A percentile compares a stretch with the other conserved stretches of the same genome.
Evolutionary conservation across 1,140 invertebrate species (phyloP).

Genomic region (Leptinotarsa texana): DNA sequence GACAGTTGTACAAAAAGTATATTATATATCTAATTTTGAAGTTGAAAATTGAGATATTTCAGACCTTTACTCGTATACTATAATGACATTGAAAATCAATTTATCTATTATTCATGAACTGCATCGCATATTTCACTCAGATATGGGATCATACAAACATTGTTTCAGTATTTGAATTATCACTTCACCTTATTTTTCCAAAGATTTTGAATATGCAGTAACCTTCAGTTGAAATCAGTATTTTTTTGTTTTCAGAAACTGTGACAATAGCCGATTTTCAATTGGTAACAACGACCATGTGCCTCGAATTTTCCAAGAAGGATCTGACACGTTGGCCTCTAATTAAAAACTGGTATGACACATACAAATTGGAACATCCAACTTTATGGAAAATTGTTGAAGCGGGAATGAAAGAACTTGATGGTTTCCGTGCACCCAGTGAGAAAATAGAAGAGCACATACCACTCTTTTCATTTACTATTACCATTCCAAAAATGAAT

Average conservation of each 20-base stretch:
- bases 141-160: too few relatives aligned
- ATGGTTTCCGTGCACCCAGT: constrained; percentile 70
- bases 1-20: too few relatives aligned
- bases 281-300: constrained; percentile 69
- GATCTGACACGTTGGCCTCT: constrained; percentile 62
- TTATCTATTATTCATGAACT: too few relatives aligned
- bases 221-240: too few relatives aligned
- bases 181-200: too few relatives aligned
- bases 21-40: too few relatives aligned
- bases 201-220: too few relatives aligned
- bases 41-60: too few relatives aligned
- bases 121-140: too few relatives aligned
- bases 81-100: too few relatives aligned
- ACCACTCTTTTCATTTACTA: background rate
- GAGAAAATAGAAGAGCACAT: constrained; percentile 53
- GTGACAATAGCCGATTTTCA: constrained; percentile 76
- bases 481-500: background rate
- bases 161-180: too few relatives aligned
- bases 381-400: constrained; percentile 70
- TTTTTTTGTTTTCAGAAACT: constrained; percentile 56
- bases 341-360: constrained; percentile 68
- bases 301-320: constrained; percentile 71
- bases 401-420: constrained; percentile 68
- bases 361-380: constrained; percentile 69
- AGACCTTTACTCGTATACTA: too few relatives aligned